Base-by-base conservation (phyloP, 2,113 vertebrate genomes). In the Lonchura striata region DNA sequence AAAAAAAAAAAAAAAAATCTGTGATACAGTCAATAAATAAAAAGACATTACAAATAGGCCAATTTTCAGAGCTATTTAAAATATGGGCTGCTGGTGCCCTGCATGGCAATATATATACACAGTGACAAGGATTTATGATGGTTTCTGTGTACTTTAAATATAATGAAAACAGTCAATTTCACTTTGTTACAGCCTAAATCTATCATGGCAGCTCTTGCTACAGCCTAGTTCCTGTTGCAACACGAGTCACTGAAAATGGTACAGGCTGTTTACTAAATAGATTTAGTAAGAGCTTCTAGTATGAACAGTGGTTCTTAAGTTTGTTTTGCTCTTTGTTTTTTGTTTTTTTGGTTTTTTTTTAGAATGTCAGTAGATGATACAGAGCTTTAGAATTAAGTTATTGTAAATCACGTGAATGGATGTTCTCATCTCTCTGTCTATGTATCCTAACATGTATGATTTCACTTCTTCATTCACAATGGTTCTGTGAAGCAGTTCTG, bases 121-220 rank as follows among this genome's bases (percentile, higher is more conserved):
- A 59, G 49, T n/a, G n/a, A 77, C 23, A 86, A 74, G 57, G 65
- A 95, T 95, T 96, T 96, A 91, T 82, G 56, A 44, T 8, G 28
- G 47, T 47, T 71, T 87, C 63, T 57, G 5, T 71, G 61, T 33
- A 52, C 86, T 80, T 95, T 91, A 97, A 88, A 95, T 90, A 86
- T 75, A 13, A 33, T 85, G 39, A 90, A 95, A 97, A 75, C 49
- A 95, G 70, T 91, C 80, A 82, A 72, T 86, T 96, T 90, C 22
- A 25, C 88, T 94, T 94, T 96, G 71, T 69, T 92, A 83, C 56
- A 88, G 22, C 42, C 33, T 94, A 82, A 88, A 96, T 95, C 77
- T 89, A 8, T 85, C 53, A 56, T 88, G 69, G 65, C 84, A 94
- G 54, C 24, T 89, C 25, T 63, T 89, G 59, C 35, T 93, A 33